Base-by-base conservation (phyloP, 1,140 invertebrate genomes). In the Drosophila ercepeae region DNA sequence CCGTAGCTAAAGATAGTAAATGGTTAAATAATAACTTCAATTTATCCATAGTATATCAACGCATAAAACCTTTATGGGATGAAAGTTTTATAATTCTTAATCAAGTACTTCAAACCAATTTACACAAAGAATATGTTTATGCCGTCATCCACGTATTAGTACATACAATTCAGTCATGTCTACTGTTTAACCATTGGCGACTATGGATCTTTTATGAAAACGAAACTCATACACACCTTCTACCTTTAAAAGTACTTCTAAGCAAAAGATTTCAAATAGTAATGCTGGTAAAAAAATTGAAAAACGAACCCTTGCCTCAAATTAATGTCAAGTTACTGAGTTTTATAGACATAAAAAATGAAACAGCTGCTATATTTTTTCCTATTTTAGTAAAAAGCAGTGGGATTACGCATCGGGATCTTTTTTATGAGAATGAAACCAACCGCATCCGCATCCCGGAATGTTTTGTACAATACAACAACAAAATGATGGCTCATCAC, bases 111-210 rank as follows among this genome's bases (percentile, higher is more conserved):
- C 19, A 39, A 11, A 1, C 45, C 3, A 11, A 44, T 5, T 25
- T 71, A 1, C 32, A 50, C 3, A 53, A 46, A 44, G 34, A 16
- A 5, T 36, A 18, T 8, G 16, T 73, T 8, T 82, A 58, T 51
- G 86, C 71, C 6, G 32, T 78, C 1, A 19, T 89, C 0, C 48
- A 69, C 7, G 19, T 89, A 0, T 46, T 36, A 3, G 21, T 75
- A 0, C 25, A 44, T 2, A 48, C 59, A 4, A 48, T 16, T 5
- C 41, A 60, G 14, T 19, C 42, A 1, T 14, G 78, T 1, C 16
- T 77, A n/a, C 36, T 45, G 5, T 58, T 50, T 16, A 70, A 18
- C 3, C 36, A 53, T 18, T 89, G 88, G 88, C 75, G 88, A 18
- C 19, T 89, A 21, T 18, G 69, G 5, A 34, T 67, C 1, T 72